Base-by-base conservation (phyloP, 2,888 invertebrate genomes). In the Acleris laterana region DNA sequence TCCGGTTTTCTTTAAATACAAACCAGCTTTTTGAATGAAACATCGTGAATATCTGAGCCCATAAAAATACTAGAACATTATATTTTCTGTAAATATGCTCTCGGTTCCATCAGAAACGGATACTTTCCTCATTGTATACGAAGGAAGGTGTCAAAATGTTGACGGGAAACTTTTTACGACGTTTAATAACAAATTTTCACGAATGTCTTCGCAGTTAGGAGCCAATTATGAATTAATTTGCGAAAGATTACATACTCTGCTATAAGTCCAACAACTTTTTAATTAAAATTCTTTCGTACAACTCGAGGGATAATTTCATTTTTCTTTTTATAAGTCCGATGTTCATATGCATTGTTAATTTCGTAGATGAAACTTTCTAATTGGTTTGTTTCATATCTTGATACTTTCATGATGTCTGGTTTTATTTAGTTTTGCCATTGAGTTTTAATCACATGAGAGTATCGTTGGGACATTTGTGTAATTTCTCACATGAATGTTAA, bases 191-290 rank as follows among this genome's bases (percentile, higher is more conserved):
- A 76, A 73, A 71, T 72, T 74, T 73, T 69, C 71, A 71, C 72
- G 67, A 70, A 72, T 69, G 69, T 63, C 68, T 69, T 69, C 76
- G 78, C 78, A 82, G 77, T 83, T 78, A 80, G 78, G 76, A 77
- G 82, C 83, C 85, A 89, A 90, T 89, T 89, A 88, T 81, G 80
- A 87, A 88, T 85, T 85, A 85, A 89, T 88, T 88, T 82, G 85
- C 85, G 87, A 84, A 84, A 87, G 87, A 89, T 89, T 86, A 90
- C 87, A 89, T 89, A 87, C 86, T 87, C 84, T 81, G 83, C 72
- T 71, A 77, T 76, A 84, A 84, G 87, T 85, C 76, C 79, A 75
- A 78, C 77, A 88, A 88, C 82, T 89, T 89, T 87, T 86, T 89
- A 89, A 90, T 90, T 90, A 87, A 89, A 89, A 89, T 89, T 88